Evolutionary conservation across 2,797 vertebrate species (phyloP), one percentile per base, ranked within the genome.

Genomic region (Ctenopoma kingsleyae): DNA sequence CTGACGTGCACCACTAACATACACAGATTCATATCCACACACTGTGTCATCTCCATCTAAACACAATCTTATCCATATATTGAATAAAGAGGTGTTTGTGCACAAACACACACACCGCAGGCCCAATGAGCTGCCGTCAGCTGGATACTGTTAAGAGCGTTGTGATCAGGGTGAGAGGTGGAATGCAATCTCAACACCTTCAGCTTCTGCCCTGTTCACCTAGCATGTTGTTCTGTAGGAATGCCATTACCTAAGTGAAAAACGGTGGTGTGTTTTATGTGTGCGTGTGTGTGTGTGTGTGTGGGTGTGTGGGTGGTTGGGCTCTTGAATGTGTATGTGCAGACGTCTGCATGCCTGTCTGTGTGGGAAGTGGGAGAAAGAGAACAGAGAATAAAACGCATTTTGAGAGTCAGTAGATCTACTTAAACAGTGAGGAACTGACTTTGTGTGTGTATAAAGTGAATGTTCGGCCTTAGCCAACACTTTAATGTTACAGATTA

Each of bases 401-500:
- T 74, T 81, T 19, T 68, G 46, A 60, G 66, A 64, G 46, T 67
- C 17, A 47, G 55, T 5, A 44, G 68, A 74, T 82, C 57, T 68
- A 54, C 38, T 40, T 82, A 64, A 81, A 85, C 67, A 67, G 30
- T 57, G 48, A 44, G 56, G 63, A 27, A 6, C n/a, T 55, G 5
- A 40, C 41, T 59, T 41, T 15, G 32, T 53, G 54, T 56, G 57
- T 77, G 36, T 48, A 55, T 74, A 43, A 76, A 65, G 60, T 70
- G 67, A 81, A 74, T 60, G 59, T 53, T 66, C 76, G 61, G 73
- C 69, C 67, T 76, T 57, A 53, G 73, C 71, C 66, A 63, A 72
- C 53, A 57, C 83, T 89, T 88, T 87, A 86, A 88, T 87, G 80
- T 77, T 69, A 56, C 66, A 78, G 64, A 87, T 90, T 85, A 87